phyloP scores from a whole-genome alignment of 2,113 vertebrate genomes.

The Nyctibius bracteatus region DNA sequence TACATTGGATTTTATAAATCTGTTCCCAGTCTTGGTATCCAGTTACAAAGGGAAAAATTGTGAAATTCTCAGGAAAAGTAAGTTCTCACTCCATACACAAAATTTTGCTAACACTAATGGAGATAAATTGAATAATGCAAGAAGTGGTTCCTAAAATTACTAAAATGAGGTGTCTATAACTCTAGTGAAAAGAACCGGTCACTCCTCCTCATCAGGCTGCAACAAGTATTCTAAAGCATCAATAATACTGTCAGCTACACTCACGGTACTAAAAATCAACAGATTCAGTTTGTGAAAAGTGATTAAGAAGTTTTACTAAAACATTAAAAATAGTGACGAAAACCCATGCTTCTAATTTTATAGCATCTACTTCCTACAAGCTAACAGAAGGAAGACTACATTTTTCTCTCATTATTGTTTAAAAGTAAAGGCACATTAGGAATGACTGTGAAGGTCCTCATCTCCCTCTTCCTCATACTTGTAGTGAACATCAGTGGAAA shows the following conservation, averaged over 20 bases:
- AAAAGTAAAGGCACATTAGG: neutral
- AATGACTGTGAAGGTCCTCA: neutral
- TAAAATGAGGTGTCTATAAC: neutral
- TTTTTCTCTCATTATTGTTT: neutral
- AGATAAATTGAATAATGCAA: neutral
- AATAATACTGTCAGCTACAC: neutral
- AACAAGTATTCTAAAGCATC: neutral
- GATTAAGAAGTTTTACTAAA: neutral
- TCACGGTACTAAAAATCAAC: neutral
- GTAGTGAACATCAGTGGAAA: slow-evolving; percentile 62
- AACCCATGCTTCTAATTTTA: neutral
- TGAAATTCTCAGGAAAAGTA: neutral
- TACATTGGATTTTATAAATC: neutral
- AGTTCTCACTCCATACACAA: neutral
- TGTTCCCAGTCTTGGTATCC: neutral
- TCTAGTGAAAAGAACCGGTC: neutral
- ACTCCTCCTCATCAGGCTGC: neutral
- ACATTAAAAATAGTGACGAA: neutral
- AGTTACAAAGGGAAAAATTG: neutral
- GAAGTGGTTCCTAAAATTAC: neutral
- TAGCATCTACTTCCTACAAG: neutral
- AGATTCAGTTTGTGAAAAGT: neutral
- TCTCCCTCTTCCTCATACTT: neutral
- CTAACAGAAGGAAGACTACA: neutral
- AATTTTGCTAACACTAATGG: neutral